Percentiles rank a stretch among this genome's conserved stretches.
These are phyloP conservation scores for Ptilonorhynchus violaceus DNA, from an alignment of 2,113 vertebrate species.

Conservation along the genomic window DNA sequence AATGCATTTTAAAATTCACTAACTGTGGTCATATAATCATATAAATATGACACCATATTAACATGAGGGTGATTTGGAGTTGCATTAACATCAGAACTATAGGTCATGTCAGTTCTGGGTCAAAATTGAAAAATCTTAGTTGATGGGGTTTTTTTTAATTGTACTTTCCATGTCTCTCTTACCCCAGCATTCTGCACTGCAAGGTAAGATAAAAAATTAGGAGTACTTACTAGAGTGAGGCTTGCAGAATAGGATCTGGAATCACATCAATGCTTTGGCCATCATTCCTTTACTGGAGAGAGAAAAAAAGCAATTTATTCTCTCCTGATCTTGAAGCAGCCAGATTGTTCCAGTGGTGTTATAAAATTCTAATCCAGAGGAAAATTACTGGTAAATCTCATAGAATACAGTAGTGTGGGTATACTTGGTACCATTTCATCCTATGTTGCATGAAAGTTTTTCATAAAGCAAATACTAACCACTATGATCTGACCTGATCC, in stretches of 20 bases:
- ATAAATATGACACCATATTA: not conserved
- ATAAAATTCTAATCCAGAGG: not conserved
- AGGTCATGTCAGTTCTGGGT: not conserved
- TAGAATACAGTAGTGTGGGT: not conserved
- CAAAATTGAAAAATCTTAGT: not conserved
- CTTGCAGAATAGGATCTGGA: not conserved
- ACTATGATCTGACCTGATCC: not conserved
- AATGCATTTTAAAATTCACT: not conserved
- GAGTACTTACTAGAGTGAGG: not conserved
- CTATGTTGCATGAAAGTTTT: fast-evolving
- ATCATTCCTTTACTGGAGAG: not conserved
- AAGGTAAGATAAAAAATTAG: not conserved
- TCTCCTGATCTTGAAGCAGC: not conserved
- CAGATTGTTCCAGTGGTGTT: not conserved
- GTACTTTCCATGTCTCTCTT: not conserved
- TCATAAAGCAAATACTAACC: not conserved
- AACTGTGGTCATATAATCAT: not conserved
- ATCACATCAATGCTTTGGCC: not conserved
- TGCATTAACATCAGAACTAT: not conserved
- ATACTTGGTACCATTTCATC: not conserved
- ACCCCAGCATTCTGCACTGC: not conserved
- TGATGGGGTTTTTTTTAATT: not conserved
- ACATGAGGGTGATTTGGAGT: not conserved
- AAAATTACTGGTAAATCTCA: not conserved
- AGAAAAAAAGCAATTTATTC: not conserved